These are phyloP conservation scores for Pogona vitticeps DNA, from an alignment of 2,113 vertebrate genomes.

Conservation along the genomic window DNA sequence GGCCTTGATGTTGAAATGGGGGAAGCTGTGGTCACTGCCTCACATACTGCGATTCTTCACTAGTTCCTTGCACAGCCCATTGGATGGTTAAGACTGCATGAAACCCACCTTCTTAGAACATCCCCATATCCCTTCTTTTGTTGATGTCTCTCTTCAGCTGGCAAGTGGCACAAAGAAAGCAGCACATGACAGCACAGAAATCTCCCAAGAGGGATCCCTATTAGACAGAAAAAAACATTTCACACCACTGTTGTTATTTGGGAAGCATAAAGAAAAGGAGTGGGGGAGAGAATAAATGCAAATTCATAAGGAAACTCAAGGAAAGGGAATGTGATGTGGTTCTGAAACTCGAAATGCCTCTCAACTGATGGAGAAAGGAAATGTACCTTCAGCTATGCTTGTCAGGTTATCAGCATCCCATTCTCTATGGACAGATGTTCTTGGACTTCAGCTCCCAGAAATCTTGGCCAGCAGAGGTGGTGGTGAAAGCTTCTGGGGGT, in stretches of 20 bases:
- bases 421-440: no score
- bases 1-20: background rate
- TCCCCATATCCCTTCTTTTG: slow-evolving; percentile 40
- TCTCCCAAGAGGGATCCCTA: slow-evolving; percentile 59
- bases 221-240: background rate
- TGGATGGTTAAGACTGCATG: background rate
- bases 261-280: background rate
- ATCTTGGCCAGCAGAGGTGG: no score
- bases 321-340: no score
- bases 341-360: no score
- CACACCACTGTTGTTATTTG: background rate
- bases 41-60: background rate
- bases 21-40: background rate
- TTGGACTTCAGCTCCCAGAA: no score
- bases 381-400: no score
- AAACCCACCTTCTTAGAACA: slow-evolving; percentile 52
- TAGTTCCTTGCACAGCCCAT: background rate
- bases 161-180: slow-evolving; percentile 51
- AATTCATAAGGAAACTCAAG: background rate
- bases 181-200: rapidly evolving
- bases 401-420: no score
- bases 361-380: no score
- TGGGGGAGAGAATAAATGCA: background rate
- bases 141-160: slow-evolving; percentile 80
- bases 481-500: no score